These are phyloP conservation scores for Peromyscus maniculatus DNA, from an alignment of 2,113 vertebrate species.

Conservation along the genomic window DNA sequence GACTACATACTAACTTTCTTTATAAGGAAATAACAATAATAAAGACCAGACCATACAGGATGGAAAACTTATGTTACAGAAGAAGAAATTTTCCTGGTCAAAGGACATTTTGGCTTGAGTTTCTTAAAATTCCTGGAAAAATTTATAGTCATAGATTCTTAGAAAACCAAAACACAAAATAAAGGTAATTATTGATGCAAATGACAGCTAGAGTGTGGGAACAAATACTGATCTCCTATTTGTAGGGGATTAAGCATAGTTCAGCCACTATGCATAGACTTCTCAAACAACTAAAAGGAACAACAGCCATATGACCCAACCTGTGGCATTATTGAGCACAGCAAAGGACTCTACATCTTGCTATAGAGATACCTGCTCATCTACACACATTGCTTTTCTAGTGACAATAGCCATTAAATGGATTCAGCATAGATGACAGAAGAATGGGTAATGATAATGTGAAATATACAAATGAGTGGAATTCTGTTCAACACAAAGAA, in stretches of 20 bases:
- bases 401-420: background rate
- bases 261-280: background rate
- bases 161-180: background rate
- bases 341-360: background rate
- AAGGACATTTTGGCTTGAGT: background rate
- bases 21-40: background rate
- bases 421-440: background rate
- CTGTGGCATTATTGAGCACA: background rate
- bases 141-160: background rate
- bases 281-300: background rate
- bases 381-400: background rate
- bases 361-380: background rate
- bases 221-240: background rate
- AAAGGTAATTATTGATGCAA: background rate
- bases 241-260: background rate
- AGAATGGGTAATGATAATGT: background rate
- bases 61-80: background rate
- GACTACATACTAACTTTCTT: background rate
- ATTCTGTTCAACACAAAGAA: background rate
- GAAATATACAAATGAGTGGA: background rate
- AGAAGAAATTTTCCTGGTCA: background rate
- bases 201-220: background rate
- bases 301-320: background rate
- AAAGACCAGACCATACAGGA: background rate
- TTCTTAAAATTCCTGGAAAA: background rate